phyloP scores from a whole-genome alignment of 1,140 invertebrate genomes.

The Eumaeus atala region DNA sequence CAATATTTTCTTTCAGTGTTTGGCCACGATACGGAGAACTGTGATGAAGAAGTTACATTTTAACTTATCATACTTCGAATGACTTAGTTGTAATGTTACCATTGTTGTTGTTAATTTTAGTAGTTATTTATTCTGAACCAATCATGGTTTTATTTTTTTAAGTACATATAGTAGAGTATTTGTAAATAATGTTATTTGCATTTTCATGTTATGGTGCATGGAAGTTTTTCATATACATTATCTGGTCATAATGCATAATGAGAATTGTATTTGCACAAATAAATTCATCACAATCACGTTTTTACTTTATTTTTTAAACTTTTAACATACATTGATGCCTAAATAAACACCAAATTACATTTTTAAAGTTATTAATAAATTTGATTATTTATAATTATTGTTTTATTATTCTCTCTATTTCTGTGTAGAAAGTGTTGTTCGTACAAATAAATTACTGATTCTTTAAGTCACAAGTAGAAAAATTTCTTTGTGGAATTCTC shows the following conservation, averaged over 20 bases:
- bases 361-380: slow-evolving; percentile 30
- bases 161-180: slow-evolving; percentile 49
- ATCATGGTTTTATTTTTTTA: slow-evolving; percentile 40
- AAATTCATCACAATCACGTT: slow-evolving; percentile 55
- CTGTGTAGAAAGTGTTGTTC: too few species aligned
- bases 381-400: slow-evolving; percentile 5
- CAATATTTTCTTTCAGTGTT: slow-evolving; percentile 79
- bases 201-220: slow-evolving; percentile 48
- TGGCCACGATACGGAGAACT: slow-evolving; percentile 85
- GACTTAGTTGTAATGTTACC: slow-evolving; percentile 62
- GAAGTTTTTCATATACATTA: slow-evolving; percentile 56
- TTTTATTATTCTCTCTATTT: neutral
- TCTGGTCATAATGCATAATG: slow-evolving; percentile 61
- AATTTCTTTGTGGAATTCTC: too few species aligned
- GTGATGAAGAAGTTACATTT: slow-evolving; percentile 88
- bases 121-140: slow-evolving; percentile 63
- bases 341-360: slow-evolving; percentile 31
- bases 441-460: too few species aligned
- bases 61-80: slow-evolving; percentile 64
- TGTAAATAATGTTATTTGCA: slow-evolving; percentile 63
- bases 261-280: slow-evolving; percentile 51
- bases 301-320: slow-evolving; percentile 30
- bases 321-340: slow-evolving; percentile 25
- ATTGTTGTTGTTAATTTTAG: slow-evolving; percentile 65
- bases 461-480: too few species aligned